phyloP scores from a whole-genome alignment of 1,140 invertebrate species.

The Megalonaias nervosa region DNA sequence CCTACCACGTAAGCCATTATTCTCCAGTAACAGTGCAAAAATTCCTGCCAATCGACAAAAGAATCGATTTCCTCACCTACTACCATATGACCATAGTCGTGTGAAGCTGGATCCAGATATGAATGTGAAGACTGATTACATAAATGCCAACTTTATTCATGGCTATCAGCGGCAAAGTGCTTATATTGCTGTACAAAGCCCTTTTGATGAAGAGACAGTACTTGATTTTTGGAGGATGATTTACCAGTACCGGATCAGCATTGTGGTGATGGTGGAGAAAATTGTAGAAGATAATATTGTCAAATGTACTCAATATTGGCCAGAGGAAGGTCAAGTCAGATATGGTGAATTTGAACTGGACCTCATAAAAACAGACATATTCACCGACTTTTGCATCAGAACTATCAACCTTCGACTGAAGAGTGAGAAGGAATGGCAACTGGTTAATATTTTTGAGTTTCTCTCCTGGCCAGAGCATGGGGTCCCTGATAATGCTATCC shows the following conservation, averaged over 20 bases:
- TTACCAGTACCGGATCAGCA: conserved; percentile 56
- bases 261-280: conserved; percentile 65
- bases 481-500: conserved; percentile 96
- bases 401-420: conserved; percentile 37
- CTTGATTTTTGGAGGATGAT: conserved; percentile 69
- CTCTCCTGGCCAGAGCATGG: conserved; percentile 99
- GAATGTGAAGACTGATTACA: conserved; percentile 83
- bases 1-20: conserved; percentile 53
- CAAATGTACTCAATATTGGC: conserved; percentile 71
- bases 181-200: conserved; percentile 70
- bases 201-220: conserved; percentile 66
- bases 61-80: conserved; percentile 66
- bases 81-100: conserved; percentile 67
- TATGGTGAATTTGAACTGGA: conserved; percentile 60
- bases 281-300: conserved; percentile 66
- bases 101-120: conserved; percentile 51
- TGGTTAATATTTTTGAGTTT: conserved; percentile 83
- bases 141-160: conserved; percentile 86
- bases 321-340: conserved; percentile 42
- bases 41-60: conserved; percentile 45
- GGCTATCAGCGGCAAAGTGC: conserved; percentile 55
- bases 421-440: conserved; percentile 13
- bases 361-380: conserved; percentile 46
- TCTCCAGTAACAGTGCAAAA: conserved; percentile 45
- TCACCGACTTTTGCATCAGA: conserved; percentile 60